Conservation (phyloP, 2,113 vertebrate species). For the Xerus inauris region DNA sequence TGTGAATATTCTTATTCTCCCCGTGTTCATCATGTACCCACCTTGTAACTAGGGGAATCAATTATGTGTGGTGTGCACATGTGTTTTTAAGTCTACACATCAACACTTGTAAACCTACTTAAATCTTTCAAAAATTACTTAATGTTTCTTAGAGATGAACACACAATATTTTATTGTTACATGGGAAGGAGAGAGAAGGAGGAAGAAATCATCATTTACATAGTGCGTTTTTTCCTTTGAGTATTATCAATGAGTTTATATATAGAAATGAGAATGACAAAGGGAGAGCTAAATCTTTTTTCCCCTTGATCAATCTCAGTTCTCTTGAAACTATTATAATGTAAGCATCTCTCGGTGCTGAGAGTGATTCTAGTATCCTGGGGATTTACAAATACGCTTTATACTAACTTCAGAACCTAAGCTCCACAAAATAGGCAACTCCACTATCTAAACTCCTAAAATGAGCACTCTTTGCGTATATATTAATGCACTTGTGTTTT, state of each 20-base stretch:
- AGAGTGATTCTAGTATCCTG: background rate
- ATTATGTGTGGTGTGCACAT: background rate
- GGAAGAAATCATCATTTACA: background rate
- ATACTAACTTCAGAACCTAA: background rate
- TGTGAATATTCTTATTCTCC: background rate
- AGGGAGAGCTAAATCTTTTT: background rate
- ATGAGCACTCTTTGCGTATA: background rate
- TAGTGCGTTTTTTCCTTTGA: background rate
- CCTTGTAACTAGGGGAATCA: background rate
- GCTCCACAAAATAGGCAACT: background rate
- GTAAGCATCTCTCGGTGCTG: background rate
- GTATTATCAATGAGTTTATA: background rate
- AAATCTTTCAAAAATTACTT: background rate
- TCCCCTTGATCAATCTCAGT: background rate
- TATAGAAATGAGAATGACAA: background rate
- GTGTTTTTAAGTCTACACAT: background rate
- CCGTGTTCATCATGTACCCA: background rate
- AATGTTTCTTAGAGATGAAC: background rate
- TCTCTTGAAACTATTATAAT: background rate
- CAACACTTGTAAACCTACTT: background rate
- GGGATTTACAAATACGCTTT: background rate
- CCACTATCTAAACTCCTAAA: background rate
- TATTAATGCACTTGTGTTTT: background rate
- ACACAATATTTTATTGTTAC: background rate
- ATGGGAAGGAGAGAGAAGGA: background rate